These are phyloP conservation scores for Malurus alboscapulatus DNA, from an alignment of 2,113 vertebrate species.

Conservation along the genomic window DNA sequence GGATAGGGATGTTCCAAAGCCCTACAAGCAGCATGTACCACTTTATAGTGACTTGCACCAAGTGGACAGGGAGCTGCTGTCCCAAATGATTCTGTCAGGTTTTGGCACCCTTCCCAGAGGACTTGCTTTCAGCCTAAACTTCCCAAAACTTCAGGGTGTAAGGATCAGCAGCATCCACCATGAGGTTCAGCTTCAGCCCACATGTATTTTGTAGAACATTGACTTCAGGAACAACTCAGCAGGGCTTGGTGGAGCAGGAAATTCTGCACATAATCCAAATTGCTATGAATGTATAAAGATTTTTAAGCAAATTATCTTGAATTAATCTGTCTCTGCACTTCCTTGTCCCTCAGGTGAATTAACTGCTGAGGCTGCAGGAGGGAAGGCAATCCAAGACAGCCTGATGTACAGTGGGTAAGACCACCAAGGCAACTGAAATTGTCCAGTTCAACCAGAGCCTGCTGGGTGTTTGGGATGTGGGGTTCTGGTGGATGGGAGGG, in stretches of 20 bases:
- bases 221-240: neutral
- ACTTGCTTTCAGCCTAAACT: neutral
- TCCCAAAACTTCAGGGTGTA: neutral
- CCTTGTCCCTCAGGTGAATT: slow-evolving; percentile 78
- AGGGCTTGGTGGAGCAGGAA: neutral
- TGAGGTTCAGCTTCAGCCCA: neutral
- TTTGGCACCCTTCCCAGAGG: neutral
- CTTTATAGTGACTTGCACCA: neutral
- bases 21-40: accelerated
- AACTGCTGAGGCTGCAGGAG: slow-evolving; percentile 74
- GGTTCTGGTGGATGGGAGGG: neutral
- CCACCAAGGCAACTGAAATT: neutral
- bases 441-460: neutral
- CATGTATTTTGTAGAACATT: neutral
- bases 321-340: neutral
- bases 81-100: neutral
- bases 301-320: neutral
- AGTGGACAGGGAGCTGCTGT: neutral
- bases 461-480: neutral
- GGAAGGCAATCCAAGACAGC: slow-evolving; percentile 81
- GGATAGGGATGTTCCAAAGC: neutral
- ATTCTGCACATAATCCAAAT: neutral
- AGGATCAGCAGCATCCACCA: neutral
- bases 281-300: neutral
- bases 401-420: slow-evolving; percentile 89